phyloP scores from a whole-genome alignment of 2,113 vertebrate genomes.

The Columba livia region DNA sequence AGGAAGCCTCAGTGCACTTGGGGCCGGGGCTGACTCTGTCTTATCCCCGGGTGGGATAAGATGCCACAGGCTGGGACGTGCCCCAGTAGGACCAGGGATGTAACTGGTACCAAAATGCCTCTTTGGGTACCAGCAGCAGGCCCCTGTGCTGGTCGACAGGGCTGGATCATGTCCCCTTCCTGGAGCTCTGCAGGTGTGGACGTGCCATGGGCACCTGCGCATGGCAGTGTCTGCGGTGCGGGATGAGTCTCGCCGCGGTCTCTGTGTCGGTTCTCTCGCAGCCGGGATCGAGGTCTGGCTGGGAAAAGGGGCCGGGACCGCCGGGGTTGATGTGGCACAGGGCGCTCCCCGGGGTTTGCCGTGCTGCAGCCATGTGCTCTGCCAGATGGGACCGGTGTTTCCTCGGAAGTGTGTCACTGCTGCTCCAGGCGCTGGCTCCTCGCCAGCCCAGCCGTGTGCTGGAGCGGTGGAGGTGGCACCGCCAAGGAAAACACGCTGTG shows the following conservation, averaged over 20 bases:
- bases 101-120: neutral
- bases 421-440: neutral
- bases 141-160: neutral
- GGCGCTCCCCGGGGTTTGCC: neutral
- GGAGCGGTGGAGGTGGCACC: accelerated
- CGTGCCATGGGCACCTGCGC: neutral
- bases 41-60: neutral
- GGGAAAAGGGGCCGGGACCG: neutral
- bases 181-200: neutral
- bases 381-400: neutral
- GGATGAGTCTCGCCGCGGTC: accelerated
- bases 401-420: neutral
- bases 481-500: accelerated
- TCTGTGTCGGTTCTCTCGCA: accelerated
- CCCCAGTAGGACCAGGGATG: neutral
- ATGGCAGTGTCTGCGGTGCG: neutral
- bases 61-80: accelerated
- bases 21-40: neutral
- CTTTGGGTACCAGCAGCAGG: neutral
- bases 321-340: neutral
- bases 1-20: neutral
- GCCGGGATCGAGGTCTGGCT: neutral
- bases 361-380: neutral
- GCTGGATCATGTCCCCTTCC: neutral
- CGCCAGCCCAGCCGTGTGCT: neutral